A percentile compares a stretch with the other conserved stretches of the same genome.
Conservation (phyloP, 2,113 vertebrate genomes). For the Holacanthus passer region DNA sequence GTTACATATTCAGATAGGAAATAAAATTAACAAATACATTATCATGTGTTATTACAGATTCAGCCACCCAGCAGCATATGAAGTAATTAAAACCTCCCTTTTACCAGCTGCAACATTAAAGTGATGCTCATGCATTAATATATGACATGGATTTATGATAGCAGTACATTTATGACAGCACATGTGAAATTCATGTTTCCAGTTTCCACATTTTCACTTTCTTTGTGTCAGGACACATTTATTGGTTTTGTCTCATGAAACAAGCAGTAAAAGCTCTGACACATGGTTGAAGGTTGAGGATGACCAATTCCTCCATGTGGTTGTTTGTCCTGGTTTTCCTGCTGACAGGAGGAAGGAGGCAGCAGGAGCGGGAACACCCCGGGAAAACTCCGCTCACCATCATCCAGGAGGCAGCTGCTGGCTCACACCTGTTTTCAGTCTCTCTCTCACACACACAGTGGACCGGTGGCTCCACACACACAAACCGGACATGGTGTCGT, state of each 20-base stretch:
- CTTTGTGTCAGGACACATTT: background rate
- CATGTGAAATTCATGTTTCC: background rate
- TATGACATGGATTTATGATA: no score
- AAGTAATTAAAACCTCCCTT: no score
- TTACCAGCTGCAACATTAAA: no score
- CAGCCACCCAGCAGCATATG: no score
- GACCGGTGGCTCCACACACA: background rate
- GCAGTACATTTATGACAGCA: no score
- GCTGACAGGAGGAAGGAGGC: constrained; percentile 32
- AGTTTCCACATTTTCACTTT: background rate
- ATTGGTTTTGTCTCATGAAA: background rate
- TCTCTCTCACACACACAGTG: background rate
- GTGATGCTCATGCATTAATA: no score
- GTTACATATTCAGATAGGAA: no score
- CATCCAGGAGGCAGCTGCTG: background rate
- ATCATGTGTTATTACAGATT: no score
- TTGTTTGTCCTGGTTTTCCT: constrained; percentile 63
- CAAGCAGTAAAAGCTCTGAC: background rate
- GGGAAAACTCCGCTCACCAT: constrained; percentile 65
- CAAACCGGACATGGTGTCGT: constrained; percentile 70
- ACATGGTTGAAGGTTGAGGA: constrained; percentile 35
- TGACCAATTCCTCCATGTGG: constrained; percentile 14
- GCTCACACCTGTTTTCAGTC: background rate
- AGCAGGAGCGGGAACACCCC: constrained; percentile 75
- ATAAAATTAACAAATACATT: no score